These are phyloP conservation scores for Thalassophryne amazonica DNA, from an alignment of 2,797 vertebrate genomes.

Conservation along the genomic window DNA sequence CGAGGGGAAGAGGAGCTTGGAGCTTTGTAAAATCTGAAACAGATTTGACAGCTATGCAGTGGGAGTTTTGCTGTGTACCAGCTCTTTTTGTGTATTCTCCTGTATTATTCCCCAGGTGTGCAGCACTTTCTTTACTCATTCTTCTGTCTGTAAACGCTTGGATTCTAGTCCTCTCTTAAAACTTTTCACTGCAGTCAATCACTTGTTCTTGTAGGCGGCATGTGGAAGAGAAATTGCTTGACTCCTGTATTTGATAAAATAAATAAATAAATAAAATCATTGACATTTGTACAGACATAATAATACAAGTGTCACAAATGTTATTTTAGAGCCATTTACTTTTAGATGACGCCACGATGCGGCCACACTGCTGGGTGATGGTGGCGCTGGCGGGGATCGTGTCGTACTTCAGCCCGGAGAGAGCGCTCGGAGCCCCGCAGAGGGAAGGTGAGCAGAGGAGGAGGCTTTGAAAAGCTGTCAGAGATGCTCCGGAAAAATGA, in stretches of 20 bases:
- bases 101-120: conserved; percentile 65
- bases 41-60: conserved; percentile 83
- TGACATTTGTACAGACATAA: conserved; percentile 80
- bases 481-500: conserved; percentile 57
- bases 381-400: conserved; percentile 80
- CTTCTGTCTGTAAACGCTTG: conserved; percentile 69
- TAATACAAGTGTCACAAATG: conserved; percentile 73
- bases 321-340: conserved; percentile 78
- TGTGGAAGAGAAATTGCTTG: conserved; percentile 55
- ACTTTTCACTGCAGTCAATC: conserved; percentile 73
- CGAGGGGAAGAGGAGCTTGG: conserved; percentile 65
- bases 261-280: too few species aligned
- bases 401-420: conserved; percentile 86
- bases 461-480: conserved; percentile 46
- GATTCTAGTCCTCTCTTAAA: conserved; percentile 60
- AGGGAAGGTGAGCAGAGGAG: conserved; percentile 82
- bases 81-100: conserved; percentile 77
- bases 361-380: conserved; percentile 80
- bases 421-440: conserved; percentile 86
- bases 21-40: conserved; percentile 76
- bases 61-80: conserved; percentile 82
- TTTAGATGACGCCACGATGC: conserved; percentile 83
- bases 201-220: conserved; percentile 68
- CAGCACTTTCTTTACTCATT: conserved; percentile 70
- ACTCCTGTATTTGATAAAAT: conserved; percentile 68